Evolutionary conservation across 2,113 vertebrate species (phyloP).

Genomic region (Oncorhynchus mykiss): DNA sequence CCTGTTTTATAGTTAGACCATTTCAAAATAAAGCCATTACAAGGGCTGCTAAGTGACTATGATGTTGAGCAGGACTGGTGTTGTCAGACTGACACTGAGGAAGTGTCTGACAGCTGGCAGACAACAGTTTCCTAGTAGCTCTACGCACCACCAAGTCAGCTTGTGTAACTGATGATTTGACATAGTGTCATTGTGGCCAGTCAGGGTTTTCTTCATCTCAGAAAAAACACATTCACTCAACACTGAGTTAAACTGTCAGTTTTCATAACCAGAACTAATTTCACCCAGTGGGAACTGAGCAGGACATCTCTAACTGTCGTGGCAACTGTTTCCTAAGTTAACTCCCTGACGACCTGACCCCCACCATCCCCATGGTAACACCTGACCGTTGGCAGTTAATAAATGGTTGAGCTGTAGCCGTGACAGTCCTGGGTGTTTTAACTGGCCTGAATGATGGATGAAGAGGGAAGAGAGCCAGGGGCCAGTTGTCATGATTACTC

Average conservation of each 20-base stretch:
- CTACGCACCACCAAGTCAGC: too few species aligned
- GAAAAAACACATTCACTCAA: background rate
- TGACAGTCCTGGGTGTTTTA: background rate
- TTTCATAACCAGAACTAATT: conserved; percentile 12
- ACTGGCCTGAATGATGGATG: conserved; percentile 31
- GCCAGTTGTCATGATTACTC: conserved; percentile 33
- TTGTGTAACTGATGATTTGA: background rate
- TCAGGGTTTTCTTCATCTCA: background rate
- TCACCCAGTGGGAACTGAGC: conserved; percentile 25
- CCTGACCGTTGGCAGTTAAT: conserved; percentile 27
- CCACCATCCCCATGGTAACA: conserved; percentile 40
- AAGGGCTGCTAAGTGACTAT: too few species aligned
- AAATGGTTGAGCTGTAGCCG: background rate
- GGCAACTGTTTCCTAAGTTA: background rate
- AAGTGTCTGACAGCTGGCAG: too few species aligned
- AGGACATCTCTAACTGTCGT: background rate
- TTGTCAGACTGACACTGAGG: too few species aligned
- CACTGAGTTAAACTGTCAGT: conserved; percentile 4
- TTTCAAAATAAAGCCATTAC: too few species aligned
- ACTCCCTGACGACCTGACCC: conserved; percentile 16
- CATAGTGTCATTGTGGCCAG: too few species aligned
- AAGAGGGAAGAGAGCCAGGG: background rate
- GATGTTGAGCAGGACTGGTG: too few species aligned
- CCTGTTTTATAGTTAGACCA: too few species aligned
- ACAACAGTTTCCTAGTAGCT: too few species aligned